A percentile compares a stretch with the other conserved stretches of the same genome.
Conservation (phyloP, 2,113 vertebrate genomes). For the Calonectris borealis region DNA sequence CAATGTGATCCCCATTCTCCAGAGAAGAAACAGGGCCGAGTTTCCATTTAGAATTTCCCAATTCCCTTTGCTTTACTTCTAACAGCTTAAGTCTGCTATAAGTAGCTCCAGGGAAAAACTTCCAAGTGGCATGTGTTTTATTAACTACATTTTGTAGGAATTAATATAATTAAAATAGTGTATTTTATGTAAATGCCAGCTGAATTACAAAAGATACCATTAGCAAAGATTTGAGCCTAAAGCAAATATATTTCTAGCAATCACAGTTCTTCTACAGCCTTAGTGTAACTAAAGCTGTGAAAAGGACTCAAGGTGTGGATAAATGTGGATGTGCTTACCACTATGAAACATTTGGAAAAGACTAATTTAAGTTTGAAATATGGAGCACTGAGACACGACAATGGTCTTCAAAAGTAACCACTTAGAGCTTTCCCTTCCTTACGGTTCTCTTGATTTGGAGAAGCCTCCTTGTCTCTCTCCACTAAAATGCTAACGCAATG, state of each 20-base stretch:
- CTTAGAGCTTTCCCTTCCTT: slow-evolving; percentile 27
- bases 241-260: slow-evolving; percentile 60
- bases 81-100: slow-evolving; percentile 41
- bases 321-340: slow-evolving; percentile 21
- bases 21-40: background rate
- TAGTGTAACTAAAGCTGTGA: slow-evolving; percentile 49
- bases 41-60: background rate
- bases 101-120: slow-evolving; percentile 36
- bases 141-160: slow-evolving; percentile 54
- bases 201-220: slow-evolving; percentile 49
- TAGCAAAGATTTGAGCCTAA: slow-evolving; percentile 55
- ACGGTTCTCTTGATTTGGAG: background rate
- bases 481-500: background rate
- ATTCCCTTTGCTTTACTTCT: background rate
- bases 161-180: slow-evolving; percentile 52
- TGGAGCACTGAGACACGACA: background rate
- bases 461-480: background rate
- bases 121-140: slow-evolving; percentile 54
- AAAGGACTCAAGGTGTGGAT: slow-evolving; percentile 13
- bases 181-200: slow-evolving; percentile 47
- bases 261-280: slow-evolving; percentile 42
- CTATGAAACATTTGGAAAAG: slow-evolving; percentile 39
- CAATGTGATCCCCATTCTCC: background rate
- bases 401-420: slow-evolving; percentile 39
- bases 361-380: slow-evolving; percentile 59